Evolutionary conservation across 2,113 vertebrate species (phyloP), one percentile per base, ranked within the genome.

Genomic region (Lethenteron camtschaticum): DNA sequence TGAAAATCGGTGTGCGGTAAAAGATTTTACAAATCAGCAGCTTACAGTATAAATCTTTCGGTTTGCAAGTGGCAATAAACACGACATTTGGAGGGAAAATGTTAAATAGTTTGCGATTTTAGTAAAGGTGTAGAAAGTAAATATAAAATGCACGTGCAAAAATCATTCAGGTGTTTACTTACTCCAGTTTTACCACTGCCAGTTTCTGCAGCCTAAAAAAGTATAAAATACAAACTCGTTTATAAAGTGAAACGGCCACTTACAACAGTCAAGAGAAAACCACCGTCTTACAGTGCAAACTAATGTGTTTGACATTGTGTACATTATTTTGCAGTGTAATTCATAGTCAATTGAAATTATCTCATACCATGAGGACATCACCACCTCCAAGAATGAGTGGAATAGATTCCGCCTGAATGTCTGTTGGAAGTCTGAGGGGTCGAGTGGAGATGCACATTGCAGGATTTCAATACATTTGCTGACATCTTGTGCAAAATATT

Each of bases 181-280:
- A 99, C 94, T 73, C 94, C 94, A 70, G 92, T 99, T 83, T 99
- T 99, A 12, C 94, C 94, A 73, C 94, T 99, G 4, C 94, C 92
- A 0, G 94, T 99, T 81, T 97, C 92, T 75, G 94, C 90, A 76
- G 94, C 92, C 92, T 99, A 57, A 11, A 73, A 9, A 41, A 41
- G n/a, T 41, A 41, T 2, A 5, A 5, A 58, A 71, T 11, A 69
- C 10, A 70, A 66, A 74, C 12, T 74, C 71, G 66, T 12, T n/a
- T 3, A n/a, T 58, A 56, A 70, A 56, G 69, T 56, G 69, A 11
- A 63, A 14, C 56, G 12, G 3, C 13, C 57, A 57, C 20, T 12
- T 63, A 56, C 11, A 16, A 56, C 11, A 16, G 18, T 57, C 10
- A 70, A 41, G 41, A 41, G 41, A 41, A 41, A 41, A 6, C 41